phyloP scores from a whole-genome alignment of 2,888 invertebrate species.

The Tenthredo distinguenda region DNA sequence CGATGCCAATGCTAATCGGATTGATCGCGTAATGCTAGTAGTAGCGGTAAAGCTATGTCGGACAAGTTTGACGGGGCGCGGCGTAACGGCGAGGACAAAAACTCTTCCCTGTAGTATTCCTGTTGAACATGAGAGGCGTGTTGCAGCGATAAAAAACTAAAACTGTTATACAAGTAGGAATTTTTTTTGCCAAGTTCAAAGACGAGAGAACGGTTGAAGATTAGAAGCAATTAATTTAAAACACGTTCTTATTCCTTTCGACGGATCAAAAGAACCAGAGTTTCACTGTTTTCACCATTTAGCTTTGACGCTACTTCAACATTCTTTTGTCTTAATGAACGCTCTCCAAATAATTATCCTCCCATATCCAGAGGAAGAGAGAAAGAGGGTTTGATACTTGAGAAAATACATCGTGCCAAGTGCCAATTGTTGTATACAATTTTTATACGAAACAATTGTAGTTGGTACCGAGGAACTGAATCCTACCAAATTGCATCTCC shows the following conservation, averaged over 20 bases:
- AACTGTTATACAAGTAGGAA: background rate
- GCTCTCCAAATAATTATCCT: slow-evolving; percentile 42
- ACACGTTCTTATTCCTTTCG: slow-evolving; percentile 31
- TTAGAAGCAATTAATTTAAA: slow-evolving; percentile 49
- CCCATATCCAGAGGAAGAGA: slow-evolving; percentile 14
- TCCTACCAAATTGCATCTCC: background rate
- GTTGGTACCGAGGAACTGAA: background rate
- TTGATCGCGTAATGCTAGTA: slow-evolving; percentile 23
- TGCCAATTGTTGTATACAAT: background rate
- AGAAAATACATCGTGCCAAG: slow-evolving; percentile 13
- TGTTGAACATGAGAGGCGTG: background rate
- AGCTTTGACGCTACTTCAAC: slow-evolving; percentile 38
- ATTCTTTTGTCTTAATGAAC: slow-evolving; percentile 39
- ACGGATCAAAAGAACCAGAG: slow-evolving; percentile 26
- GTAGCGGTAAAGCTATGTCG: background rate
- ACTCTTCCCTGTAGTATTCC: slow-evolving; percentile 8
- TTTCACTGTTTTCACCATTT: slow-evolving; percentile 39
- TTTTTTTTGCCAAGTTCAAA: slow-evolving; percentile 25
- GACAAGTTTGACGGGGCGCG: slow-evolving; percentile 24
- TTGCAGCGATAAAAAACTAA: background rate
- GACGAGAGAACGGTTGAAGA: slow-evolving; percentile 27
- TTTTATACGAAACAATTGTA: background rate
- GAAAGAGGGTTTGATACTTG: background rate
- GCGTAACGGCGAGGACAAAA: slow-evolving; percentile 7
- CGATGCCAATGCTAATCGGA: background rate